Evolutionary conservation across 1,140 invertebrate genomes (phyloP).

Genomic region (Drosophila truncata): DNA sequence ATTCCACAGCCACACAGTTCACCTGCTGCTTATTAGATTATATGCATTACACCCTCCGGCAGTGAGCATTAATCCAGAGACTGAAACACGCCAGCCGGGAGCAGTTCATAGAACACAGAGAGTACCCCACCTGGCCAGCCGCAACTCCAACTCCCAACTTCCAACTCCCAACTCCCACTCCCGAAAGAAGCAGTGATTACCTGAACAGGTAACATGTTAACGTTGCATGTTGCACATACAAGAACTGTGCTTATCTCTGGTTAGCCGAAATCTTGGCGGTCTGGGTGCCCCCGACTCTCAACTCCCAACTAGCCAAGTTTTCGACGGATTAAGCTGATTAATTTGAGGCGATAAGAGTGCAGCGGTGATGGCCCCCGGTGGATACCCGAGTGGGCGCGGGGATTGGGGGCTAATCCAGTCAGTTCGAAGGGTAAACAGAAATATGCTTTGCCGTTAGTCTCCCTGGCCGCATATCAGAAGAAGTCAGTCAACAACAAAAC

Average conservation of each 20-base stretch:
- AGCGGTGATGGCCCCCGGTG: slow-evolving; percentile 54
- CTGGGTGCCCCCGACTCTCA: slow-evolving; percentile 21
- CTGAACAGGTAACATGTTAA: slow-evolving; percentile 70
- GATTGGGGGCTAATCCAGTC: slow-evolving; percentile 61
- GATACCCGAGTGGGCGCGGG: slow-evolving; percentile 5
- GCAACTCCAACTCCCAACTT: slow-evolving; percentile 7
- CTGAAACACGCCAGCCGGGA: slow-evolving; percentile 43
- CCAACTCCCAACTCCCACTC: slow-evolving; percentile 1
- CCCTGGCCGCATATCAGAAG: slow-evolving; percentile 58
- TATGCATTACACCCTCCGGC: slow-evolving; percentile 74
- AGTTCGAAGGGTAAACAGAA: slow-evolving; percentile 80
- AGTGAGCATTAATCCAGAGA: slow-evolving; percentile 70
- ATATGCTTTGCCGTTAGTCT: slow-evolving; percentile 77
- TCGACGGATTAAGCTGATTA: slow-evolving; percentile 83
- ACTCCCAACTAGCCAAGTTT: slow-evolving; percentile 62
- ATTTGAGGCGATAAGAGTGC: slow-evolving; percentile 79
- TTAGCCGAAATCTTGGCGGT: slow-evolving; percentile 58
- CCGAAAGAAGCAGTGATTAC: slow-evolving; percentile 43
- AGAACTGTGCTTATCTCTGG: slow-evolving; percentile 72
- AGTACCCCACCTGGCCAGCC: not conserved
- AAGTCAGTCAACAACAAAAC: slow-evolving; percentile 78
- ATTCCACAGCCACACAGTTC: slow-evolving; percentile 48
- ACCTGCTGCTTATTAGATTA: slow-evolving; percentile 80
- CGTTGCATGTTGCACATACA: slow-evolving; percentile 72
- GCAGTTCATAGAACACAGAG: slow-evolving; percentile 4